A percentile compares a stretch with the other conserved stretches of the same genome.
Evolutionary conservation across 2,888 invertebrate species (phyloP).

Genomic region (Chirona hameri): DNA sequence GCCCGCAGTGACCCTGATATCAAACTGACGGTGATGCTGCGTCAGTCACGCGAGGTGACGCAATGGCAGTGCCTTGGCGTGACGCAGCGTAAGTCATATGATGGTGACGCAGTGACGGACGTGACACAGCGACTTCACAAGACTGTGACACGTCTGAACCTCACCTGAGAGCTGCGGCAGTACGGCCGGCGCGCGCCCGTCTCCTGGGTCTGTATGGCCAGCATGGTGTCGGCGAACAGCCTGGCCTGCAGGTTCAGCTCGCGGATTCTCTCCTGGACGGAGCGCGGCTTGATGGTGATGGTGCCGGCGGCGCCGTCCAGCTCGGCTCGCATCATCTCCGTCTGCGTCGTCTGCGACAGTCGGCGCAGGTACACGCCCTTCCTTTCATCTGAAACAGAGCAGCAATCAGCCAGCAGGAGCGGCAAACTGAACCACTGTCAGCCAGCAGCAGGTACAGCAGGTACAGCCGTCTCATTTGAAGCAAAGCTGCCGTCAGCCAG

Average conservation of each 20-base stretch:
- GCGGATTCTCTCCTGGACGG: slow-evolving; percentile 51
- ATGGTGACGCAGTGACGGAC: too few relatives aligned
- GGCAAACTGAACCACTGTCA: too few relatives aligned
- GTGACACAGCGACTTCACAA: not conserved
- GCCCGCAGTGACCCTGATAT: too few relatives aligned
- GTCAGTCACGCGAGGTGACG: too few relatives aligned
- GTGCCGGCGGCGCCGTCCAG: slow-evolving; percentile 41
- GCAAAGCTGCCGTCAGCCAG: too few relatives aligned
- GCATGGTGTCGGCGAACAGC: slow-evolving; percentile 51
- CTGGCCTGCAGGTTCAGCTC: slow-evolving; percentile 51
- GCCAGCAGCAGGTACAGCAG: too few relatives aligned
- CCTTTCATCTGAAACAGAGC: not conserved
- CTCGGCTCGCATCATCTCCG: slow-evolving; percentile 44
- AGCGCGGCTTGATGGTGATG: slow-evolving; percentile 48
- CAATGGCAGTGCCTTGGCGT: too few relatives aligned
- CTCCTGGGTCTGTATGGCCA: slow-evolving; percentile 46
- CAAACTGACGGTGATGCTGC: too few relatives aligned
- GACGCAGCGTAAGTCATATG: too few relatives aligned
- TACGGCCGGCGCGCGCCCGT: not conserved
- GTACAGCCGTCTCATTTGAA: too few relatives aligned
- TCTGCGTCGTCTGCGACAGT: slow-evolving; percentile 51
- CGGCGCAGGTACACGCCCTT: slow-evolving; percentile 48
- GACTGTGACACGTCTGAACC: slow-evolving; percentile 31
- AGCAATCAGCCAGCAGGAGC: too few relatives aligned
- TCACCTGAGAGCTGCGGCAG: slow-evolving; percentile 3